These are phyloP conservation scores for Athetis lepigone DNA, from an alignment of 2,888 invertebrate species.

Conservation along the genomic window DNA sequence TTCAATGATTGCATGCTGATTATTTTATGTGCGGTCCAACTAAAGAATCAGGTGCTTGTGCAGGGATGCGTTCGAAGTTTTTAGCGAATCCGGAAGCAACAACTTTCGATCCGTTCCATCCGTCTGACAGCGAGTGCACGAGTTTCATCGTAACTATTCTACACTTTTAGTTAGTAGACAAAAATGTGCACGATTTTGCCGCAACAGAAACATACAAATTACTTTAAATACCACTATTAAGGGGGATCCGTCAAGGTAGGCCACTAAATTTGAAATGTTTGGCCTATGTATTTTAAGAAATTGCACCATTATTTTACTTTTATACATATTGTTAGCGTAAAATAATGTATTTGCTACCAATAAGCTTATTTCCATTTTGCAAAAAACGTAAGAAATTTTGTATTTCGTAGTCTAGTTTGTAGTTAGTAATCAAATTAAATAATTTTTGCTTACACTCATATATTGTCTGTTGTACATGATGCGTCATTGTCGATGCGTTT, in stretches of 20 bases:
- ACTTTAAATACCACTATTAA: conserved; percentile 40
- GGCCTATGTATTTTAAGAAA: too few species aligned
- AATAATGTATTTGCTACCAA: too few species aligned
- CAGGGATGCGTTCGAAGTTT: conserved; percentile 57
- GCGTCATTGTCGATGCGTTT: conserved; percentile 22
- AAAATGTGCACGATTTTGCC: conserved; percentile 37
- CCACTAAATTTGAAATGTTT: too few species aligned
- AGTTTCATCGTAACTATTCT: conserved; percentile 46
- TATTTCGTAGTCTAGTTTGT: too few species aligned
- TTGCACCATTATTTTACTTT: too few species aligned
- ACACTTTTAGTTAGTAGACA: conserved; percentile 38
- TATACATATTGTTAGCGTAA: too few species aligned
- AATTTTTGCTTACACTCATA: conserved; percentile 31
- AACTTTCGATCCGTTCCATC: conserved; percentile 52
- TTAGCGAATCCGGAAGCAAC: conserved; percentile 46
- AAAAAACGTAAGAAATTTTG: too few species aligned
- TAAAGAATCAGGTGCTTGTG: conserved; percentile 41
- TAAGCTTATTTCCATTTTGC: too few species aligned
- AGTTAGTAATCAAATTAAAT: too few species aligned
- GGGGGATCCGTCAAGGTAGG: too few species aligned
- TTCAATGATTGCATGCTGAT: conserved; percentile 42
- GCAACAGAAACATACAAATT: conserved; percentile 37
- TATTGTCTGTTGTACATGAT: conserved; percentile 29
- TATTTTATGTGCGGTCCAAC: conserved; percentile 41
- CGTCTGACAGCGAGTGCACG: conserved; percentile 44